These are phyloP conservation scores for Copsychus sechellarum DNA, from an alignment of 2,113 vertebrate species.

Conservation along the genomic window DNA sequence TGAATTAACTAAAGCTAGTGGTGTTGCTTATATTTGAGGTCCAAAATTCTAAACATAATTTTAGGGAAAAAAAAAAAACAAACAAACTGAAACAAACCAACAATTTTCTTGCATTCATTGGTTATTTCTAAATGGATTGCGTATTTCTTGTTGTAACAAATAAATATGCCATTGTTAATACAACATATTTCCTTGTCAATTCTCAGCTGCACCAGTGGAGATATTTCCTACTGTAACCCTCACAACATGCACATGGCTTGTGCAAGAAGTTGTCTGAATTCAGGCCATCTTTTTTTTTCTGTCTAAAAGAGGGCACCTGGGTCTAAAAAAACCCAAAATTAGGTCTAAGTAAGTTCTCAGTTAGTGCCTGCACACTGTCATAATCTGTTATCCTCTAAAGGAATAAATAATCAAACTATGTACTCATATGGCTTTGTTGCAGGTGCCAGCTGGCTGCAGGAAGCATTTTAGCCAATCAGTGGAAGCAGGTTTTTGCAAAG, in stretches of 20 bases:
- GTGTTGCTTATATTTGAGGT: not conserved
- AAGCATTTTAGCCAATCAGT: not conserved
- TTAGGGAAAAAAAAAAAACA: too few species aligned
- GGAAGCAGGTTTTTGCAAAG: not conserved
- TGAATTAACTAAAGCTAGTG: not conserved
- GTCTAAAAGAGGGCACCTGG: not conserved
- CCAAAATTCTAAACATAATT: not conserved
- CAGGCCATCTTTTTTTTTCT: not conserved
- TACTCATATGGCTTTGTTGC: not conserved
- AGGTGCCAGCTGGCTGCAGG: not conserved
- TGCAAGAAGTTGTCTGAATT: not conserved
- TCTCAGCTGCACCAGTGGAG: not conserved
- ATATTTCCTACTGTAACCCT: not conserved
- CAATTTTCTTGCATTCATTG: not conserved
- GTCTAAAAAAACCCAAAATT: not conserved
- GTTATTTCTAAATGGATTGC: not conserved
- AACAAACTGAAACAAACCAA: accelerated
- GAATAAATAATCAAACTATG: not conserved
- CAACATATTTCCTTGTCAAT: not conserved
- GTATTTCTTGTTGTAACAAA: not conserved
- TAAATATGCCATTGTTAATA: not conserved
- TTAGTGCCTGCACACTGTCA: not conserved
- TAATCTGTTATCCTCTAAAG: not conserved
- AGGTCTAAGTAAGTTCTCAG: not conserved
- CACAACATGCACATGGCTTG: too few species aligned